phyloP scores from a whole-genome alignment of 2,113 vertebrate species.

The Sapayoa aenigma region DNA sequence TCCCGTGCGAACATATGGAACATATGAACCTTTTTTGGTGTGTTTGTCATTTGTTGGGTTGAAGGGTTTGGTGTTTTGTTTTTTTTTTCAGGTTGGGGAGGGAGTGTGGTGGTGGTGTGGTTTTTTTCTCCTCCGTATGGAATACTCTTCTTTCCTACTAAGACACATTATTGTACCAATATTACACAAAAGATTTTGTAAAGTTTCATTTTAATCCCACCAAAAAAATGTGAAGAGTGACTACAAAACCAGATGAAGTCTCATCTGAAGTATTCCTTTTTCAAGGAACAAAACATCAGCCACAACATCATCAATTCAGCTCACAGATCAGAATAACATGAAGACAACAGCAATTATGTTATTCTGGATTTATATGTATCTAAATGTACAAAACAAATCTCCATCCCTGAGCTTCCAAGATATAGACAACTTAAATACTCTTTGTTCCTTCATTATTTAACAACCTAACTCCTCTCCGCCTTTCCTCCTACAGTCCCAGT shows the following conservation, averaged over 20 bases:
- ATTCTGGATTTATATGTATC: neutral
- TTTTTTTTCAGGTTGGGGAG: neutral
- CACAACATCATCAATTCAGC: neutral
- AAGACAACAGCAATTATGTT: neutral
- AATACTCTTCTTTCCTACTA: neutral
- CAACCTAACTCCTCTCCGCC: neutral
- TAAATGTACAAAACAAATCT: neutral
- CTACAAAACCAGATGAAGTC: neutral
- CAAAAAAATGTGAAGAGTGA: neutral
- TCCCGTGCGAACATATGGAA: neutral
- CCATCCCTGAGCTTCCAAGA: neutral
- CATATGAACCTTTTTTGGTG: neutral
- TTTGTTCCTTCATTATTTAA: neutral
- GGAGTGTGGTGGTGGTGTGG: neutral
- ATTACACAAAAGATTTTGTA: neutral
- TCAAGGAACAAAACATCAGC: neutral
- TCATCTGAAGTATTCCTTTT: neutral
- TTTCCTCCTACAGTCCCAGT: neutral
- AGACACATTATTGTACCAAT: neutral
- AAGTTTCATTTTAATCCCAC: neutral
- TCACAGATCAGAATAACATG: neutral
- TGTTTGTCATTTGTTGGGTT: neutral
- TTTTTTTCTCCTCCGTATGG: neutral
- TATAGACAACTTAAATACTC: neutral
- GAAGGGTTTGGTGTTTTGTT: fast-evolving